Percentiles rank a stretch among this genome's conserved stretches.
phyloP scores from a whole-genome alignment of 1,140 invertebrate species.

The Pachypeltis micranthus region DNA sequence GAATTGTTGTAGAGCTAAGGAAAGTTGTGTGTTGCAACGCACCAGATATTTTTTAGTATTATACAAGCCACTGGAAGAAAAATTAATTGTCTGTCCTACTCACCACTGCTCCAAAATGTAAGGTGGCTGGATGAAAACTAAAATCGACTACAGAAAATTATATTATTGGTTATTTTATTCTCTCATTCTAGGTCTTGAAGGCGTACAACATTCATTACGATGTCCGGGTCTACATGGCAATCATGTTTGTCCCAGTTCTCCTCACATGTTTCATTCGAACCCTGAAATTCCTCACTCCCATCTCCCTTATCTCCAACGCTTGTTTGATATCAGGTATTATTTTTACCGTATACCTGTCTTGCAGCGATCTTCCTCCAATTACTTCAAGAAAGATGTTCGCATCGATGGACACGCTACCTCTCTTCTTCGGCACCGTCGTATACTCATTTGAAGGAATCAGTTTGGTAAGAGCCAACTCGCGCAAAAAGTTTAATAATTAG shows the following conservation, averaged over 20 bases:
- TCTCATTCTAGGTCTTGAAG: slow-evolving; percentile 48
- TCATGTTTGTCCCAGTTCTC: slow-evolving; percentile 56
- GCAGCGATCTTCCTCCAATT: slow-evolving; percentile 23
- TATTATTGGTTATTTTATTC: background rate
- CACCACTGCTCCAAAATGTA: too few species aligned
- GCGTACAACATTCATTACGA: slow-evolving; percentile 44
- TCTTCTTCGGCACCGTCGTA: slow-evolving; percentile 80
- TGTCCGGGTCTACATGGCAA: slow-evolving; percentile 56
- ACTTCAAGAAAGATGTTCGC: slow-evolving; percentile 34
- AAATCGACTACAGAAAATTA: too few species aligned
- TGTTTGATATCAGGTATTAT: slow-evolving; percentile 57
- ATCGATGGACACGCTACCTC: slow-evolving; percentile 46
- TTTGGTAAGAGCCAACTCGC: slow-evolving; percentile 38
- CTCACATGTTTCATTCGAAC: slow-evolving; percentile 65
- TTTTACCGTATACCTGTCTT: slow-evolving; percentile 65
- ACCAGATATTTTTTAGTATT: too few species aligned
- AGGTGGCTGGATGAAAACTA: too few species aligned
- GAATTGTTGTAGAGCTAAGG: too few species aligned
- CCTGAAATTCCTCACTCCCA: slow-evolving; percentile 69
- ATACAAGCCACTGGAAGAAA: too few species aligned
- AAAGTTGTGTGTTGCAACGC: too few species aligned
- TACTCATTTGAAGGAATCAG: slow-evolving; percentile 83
- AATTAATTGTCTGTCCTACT: too few species aligned
- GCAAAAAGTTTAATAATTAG: too few species aligned
- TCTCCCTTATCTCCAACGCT: slow-evolving; percentile 75